These are phyloP conservation scores for Scaptomyza parva DNA, from an alignment of 2,888 invertebrate species.

Conservation along the genomic window DNA sequence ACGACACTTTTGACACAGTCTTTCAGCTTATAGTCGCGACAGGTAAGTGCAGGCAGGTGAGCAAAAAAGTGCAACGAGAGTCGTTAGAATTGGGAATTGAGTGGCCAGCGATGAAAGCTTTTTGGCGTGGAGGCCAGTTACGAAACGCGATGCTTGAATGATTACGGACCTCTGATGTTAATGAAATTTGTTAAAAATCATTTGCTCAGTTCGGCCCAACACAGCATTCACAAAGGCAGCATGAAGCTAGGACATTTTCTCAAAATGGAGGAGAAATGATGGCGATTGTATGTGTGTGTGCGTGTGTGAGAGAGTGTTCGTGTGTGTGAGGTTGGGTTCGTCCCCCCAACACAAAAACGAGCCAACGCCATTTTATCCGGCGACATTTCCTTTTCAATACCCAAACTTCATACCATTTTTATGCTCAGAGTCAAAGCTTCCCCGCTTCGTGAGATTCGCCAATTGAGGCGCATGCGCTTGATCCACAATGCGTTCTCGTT, in stretches of 20 bases:
- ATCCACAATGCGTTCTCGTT: conserved; percentile 16
- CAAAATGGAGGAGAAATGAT: conserved; percentile 71
- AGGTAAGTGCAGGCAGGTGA: conserved; percentile 37
- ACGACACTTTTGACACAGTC: conserved; percentile 31
- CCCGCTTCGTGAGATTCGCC: conserved; percentile 62
- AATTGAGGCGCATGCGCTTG: conserved; percentile 54
- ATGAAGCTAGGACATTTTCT: conserved; percentile 75
- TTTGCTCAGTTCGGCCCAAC: conserved; percentile 61
- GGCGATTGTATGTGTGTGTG: conserved; percentile 9
- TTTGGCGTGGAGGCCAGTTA: conserved; percentile 58
- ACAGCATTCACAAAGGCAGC: conserved; percentile 30
- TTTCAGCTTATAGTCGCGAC: conserved; percentile 24
- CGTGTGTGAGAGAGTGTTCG: conserved; percentile 31
- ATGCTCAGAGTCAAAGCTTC: conserved; percentile 39
- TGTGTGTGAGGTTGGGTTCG: conserved; percentile 34
- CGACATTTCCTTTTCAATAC: conserved; percentile 33
- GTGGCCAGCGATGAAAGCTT: conserved; percentile 47
- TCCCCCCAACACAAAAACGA: conserved; percentile 32
- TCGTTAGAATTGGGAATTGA: conserved; percentile 36
- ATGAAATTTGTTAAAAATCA: conserved; percentile 82
- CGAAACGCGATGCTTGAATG: conserved; percentile 83
- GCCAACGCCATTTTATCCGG: conserved; percentile 69
- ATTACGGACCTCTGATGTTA: conserved; percentile 83
- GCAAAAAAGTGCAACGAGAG: conserved; percentile 33
- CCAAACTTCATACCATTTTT: conserved; percentile 7